These are phyloP conservation scores for Thalassophryne amazonica DNA, from an alignment of 2,797 vertebrate genomes.

Conservation along the genomic window DNA sequence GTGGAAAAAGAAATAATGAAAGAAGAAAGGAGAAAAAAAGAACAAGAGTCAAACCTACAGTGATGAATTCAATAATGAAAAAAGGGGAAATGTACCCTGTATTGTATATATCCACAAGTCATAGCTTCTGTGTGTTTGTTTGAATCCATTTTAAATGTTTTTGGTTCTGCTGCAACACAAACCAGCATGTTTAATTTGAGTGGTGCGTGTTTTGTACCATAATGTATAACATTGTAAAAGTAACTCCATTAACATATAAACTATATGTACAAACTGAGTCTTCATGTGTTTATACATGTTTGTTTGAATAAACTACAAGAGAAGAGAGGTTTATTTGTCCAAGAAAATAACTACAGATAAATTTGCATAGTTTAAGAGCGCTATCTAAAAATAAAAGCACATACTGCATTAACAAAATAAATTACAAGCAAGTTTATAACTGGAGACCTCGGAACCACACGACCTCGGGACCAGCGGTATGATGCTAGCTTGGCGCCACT, in stretches of 20 bases:
- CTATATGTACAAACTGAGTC: conserved; percentile 70
- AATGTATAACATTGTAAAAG: conserved; percentile 70
- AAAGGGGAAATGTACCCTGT: conserved; percentile 23
- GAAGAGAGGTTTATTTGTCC: conserved; percentile 67
- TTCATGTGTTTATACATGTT: conserved; percentile 77
- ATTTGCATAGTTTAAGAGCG: too few species aligned
- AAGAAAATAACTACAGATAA: too few species aligned
- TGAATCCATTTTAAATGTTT: conserved; percentile 27
- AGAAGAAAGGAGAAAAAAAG: conserved; percentile 28
- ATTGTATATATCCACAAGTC: conserved; percentile 62
- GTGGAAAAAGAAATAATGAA: conserved; percentile 17
- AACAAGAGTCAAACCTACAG: conserved; percentile 12
- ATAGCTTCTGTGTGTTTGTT: conserved; percentile 68
- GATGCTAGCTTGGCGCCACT: too few species aligned
- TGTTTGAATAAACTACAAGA: conserved; percentile 80
- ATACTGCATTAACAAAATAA: too few species aligned
- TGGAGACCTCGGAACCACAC: too few species aligned
- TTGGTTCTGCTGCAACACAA: conserved; percentile 50
- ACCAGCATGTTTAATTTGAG: conserved; percentile 73
- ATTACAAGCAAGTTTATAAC: too few species aligned
- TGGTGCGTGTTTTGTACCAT: conserved; percentile 74
- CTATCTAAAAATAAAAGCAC: too few species aligned
- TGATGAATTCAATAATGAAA: conserved; percentile 23
- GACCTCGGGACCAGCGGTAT: too few species aligned
- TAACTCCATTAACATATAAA: conserved; percentile 62